A percentile compares a stretch with the other conserved stretches of the same genome.
These are phyloP conservation scores for Palloptera scutellata DNA, from an alignment of 2,888 invertebrate genomes.

Conservation along the genomic window DNA sequence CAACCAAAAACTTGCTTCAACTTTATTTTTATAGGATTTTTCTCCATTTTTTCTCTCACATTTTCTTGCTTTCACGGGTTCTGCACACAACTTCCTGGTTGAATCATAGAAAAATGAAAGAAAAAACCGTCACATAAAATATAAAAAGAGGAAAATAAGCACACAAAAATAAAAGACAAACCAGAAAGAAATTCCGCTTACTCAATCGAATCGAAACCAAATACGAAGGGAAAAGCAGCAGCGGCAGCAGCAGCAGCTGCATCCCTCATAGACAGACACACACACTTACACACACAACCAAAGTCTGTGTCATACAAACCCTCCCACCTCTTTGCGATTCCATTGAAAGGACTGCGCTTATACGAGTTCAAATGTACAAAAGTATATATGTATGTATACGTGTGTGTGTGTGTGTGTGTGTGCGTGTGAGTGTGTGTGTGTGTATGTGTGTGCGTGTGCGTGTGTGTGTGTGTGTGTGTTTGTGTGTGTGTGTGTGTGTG, in stretches of 20 bases:
- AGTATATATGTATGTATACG: not conserved
- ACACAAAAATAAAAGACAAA: not conserved
- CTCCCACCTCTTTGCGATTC: not conserved
- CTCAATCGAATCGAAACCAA: not conserved
- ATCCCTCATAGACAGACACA: not conserved
- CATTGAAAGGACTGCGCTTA: constrained; percentile 2
- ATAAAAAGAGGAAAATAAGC: not conserved
- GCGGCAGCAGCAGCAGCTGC: not conserved
- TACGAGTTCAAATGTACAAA: not conserved
- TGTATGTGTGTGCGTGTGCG: too few species aligned
- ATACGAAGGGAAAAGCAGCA: not conserved
- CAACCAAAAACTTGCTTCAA: not conserved
- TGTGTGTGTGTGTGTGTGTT: too few species aligned
- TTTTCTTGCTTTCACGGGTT: not conserved
- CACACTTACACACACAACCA: not conserved
- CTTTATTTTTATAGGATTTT: not conserved
- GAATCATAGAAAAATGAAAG: not conserved
- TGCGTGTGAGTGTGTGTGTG: constrained; percentile 12
- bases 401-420: not conserved
- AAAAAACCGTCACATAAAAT: not conserved
- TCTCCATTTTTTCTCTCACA: not conserved
- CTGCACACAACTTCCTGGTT: not conserved
- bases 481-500: constrained; percentile 13
- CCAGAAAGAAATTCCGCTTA: not conserved
- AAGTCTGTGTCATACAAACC: not conserved